Evolutionary conservation across 2,888 invertebrate genomes (phyloP), one percentile per base, ranked within the genome.

Genomic region (Tortricodes alternella): DNA sequence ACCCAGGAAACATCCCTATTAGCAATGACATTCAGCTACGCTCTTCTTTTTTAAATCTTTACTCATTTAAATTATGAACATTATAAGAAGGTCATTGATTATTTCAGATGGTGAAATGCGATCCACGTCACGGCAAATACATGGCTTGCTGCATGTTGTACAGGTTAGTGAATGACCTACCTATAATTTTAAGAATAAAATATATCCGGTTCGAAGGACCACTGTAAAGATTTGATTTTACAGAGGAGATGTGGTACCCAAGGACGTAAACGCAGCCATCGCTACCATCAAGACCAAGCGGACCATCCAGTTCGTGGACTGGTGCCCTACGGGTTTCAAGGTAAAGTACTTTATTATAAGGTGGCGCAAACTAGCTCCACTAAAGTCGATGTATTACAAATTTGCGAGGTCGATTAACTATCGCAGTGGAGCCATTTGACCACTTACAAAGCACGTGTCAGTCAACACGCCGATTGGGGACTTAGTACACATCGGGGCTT

Each of bases 131-230:
- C 74, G 96, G 96, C 49, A 96, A 96, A 82, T 98, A 98, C 88
- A 94, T 98, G 97, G 97, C 98, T 11, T 97, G 97, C 85, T 98
- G 98, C 75, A 96, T 98, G 95, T 89, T 98, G 74, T 98, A 97
- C 92, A 90, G 92, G 92, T 92, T 69, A 37, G 9, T 0, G 4
- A 18, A n/a, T n/a, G 3, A 7, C 21, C 11, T 16, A 3, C 8
- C 13, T 5, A 3, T 23, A 3, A 1, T 29, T n/a, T 29, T 7
- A 5, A 2, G 5, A n/a, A 43, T 6, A 24, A 9, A 19, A 13
- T 21, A 39, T 1, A 15, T 24, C 2, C 15, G 41, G 23, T 15
- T 15, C 23, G 23, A 24, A 41, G 24, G 24, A 24, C 15, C 15
- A 24, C 24, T 34, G 4, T 24, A 15, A n/a, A 19, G 29, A 19